Base-by-base conservation (phyloP, 2,888 invertebrate species). In the Sinelater perroti region DNA sequence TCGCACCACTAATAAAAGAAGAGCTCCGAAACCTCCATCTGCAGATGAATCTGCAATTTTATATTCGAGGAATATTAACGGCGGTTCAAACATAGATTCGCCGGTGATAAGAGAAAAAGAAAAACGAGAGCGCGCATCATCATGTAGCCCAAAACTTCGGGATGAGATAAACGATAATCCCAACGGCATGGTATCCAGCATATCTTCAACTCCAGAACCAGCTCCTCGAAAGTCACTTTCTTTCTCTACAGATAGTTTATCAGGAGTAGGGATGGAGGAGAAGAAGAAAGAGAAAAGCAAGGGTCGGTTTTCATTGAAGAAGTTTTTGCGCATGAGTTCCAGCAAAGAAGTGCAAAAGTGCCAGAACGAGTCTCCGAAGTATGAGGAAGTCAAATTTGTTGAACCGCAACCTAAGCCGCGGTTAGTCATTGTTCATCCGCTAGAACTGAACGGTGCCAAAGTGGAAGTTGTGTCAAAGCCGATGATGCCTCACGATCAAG, bases 341-440 rank as follows among this genome's bases (percentile, higher is more conserved):
- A 85, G 85, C 52, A 90, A 88, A 72, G 90, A 90, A 67, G 80
- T 87, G 20, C 83, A 85, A 54, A 87, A 87, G 70, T 74, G 79
- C 60, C 76, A 83, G 33, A 74, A 78, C 33, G 81, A 83, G 0
- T 76, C 78, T 50, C 75, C 78, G 36, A 83, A 82, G 70, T 71
- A 73, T 42, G 85, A 85, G 61, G 85, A 86, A 59, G 79, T 83
- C 21, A 80, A 78, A 53, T 83, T 84, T 33, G 77, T 82, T 42
- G 82, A 83, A 13, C 85, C 85, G 4, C 83, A 85, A 69, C 84
- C 86, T 3, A 90, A 90, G 70, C 89, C 90, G 1, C 84, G 91
- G 10, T 81, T 93, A 16, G 91, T 93, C 58, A 94, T 94, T 66
- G 92, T 94, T 61, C 94, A 94, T 81, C 94, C 94, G 8, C 81